A percentile compares a stretch with the other conserved stretches of the same genome.
These are phyloP conservation scores for Drosophila mercatorum DNA, from an alignment of 2,888 invertebrate species.

Conservation along the genomic window DNA sequence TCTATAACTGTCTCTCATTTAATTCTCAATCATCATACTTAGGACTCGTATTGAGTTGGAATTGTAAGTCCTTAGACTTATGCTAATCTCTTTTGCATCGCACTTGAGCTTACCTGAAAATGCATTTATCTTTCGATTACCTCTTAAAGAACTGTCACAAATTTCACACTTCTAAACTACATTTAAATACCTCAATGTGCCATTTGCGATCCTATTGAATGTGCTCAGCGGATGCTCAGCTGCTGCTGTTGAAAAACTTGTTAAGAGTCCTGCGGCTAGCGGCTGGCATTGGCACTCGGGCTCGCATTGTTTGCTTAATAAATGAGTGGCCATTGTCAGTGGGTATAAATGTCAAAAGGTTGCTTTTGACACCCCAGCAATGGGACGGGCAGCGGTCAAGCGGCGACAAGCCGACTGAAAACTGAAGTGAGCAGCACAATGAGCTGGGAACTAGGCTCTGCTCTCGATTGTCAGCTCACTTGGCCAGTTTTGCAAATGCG, in stretches of 20 bases:
- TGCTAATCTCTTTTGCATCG: background rate
- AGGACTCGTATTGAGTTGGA: background rate
- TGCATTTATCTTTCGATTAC: background rate
- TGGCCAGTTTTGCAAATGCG: conserved; percentile 62
- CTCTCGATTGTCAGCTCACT: conserved; percentile 45
- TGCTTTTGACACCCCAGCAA: conserved; percentile 67
- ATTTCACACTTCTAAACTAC: conserved; percentile 60
- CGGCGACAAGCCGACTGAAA: conserved; percentile 56
- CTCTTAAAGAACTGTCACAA: conserved; percentile 16
- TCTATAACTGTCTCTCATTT: background rate
- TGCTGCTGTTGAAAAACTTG: conserved; percentile 54
- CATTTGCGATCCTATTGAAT: conserved; percentile 29
- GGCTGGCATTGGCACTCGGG: conserved; percentile 49
- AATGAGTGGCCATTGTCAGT: conserved; percentile 72
- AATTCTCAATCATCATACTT: background rate
- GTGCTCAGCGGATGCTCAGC: conserved; percentile 51
- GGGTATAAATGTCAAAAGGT: conserved; percentile 77
- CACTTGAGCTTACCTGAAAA: conserved; percentile 31
- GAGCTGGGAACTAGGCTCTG: conserved; percentile 22
- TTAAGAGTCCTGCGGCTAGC: conserved; percentile 41
- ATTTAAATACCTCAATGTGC: conserved; percentile 52
- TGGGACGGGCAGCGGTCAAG: conserved; percentile 67
- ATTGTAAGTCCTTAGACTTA: background rate
- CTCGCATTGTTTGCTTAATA: conserved; percentile 74
- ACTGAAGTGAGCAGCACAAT: conserved; percentile 55